A percentile compares a stretch with the other conserved stretches of the same genome.
phyloP scores from a whole-genome alignment of 2,797 vertebrate species.

The Propithecus deckenii region DNA sequence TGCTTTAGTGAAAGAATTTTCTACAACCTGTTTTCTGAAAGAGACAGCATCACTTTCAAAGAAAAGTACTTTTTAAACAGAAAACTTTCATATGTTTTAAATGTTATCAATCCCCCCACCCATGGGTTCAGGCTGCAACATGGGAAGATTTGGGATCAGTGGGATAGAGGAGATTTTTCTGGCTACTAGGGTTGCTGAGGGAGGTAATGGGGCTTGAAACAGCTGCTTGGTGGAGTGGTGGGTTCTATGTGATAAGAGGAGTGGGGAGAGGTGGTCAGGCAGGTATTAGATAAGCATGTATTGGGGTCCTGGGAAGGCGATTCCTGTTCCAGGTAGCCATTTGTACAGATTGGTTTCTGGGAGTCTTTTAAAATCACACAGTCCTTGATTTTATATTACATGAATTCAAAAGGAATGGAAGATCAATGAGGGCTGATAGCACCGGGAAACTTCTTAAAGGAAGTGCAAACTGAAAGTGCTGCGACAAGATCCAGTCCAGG shows the following conservation, averaged over 20 bases:
- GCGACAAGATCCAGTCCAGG: not conserved
- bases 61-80: not conserved
- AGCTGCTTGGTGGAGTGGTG: not conserved
- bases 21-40: slow-evolving; percentile 49
- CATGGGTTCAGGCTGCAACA: not conserved
- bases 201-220: not conserved
- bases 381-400: not conserved
- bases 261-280: not conserved
- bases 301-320: not conserved
- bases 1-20: slow-evolving; percentile 55
- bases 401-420: not conserved
- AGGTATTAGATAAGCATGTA: not conserved
- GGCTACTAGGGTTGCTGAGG: not conserved
- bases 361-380: not conserved
- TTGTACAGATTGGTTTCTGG: slow-evolving; percentile 2
- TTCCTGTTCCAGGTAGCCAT: not conserved
- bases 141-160: slow-evolving; percentile 2
- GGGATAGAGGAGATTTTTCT: slow-evolving; percentile 20
- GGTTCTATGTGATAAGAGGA: not conserved
- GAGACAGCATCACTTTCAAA: slow-evolving; percentile 44
- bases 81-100: slow-evolving; percentile 46
- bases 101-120: not conserved
- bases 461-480: not conserved
- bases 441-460: not conserved
- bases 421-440: not conserved